Evolutionary conservation across 2,797 vertebrate species (phyloP).

Genomic region (Galagoides demidoff): DNA sequence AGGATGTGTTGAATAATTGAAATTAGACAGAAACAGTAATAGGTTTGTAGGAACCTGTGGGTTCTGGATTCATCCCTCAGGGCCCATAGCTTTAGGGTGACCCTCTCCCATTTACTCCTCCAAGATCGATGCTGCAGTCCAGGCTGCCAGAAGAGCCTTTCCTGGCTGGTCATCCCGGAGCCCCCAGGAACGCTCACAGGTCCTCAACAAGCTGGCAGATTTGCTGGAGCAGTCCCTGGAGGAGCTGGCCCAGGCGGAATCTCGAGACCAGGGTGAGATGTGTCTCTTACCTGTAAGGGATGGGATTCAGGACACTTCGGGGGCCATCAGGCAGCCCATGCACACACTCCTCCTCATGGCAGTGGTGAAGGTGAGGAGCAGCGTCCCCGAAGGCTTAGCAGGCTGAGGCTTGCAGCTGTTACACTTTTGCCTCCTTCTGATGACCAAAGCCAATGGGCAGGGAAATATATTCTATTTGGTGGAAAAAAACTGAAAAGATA

Average conservation of each 20-base stretch:
- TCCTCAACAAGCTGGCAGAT: slow-evolving; percentile 94
- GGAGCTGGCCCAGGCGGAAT: slow-evolving; percentile 95
- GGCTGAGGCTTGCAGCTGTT: too few species aligned
- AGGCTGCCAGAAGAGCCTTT: slow-evolving; percentile 93
- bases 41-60: background rate
- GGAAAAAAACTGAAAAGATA: background rate
- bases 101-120: background rate
- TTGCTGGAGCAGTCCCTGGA: slow-evolving; percentile 93
- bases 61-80: background rate
- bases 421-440: background rate
- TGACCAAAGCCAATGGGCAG: background rate
- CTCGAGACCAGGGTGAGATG: slow-evolving; percentile 95
- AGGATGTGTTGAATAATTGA: background rate
- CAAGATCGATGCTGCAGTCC: slow-evolving; percentile 94
- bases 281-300: background rate
- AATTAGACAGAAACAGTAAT: background rate
- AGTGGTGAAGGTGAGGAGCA: background rate
- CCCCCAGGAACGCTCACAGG: slow-evolving; percentile 89
- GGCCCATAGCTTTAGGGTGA: background rate
- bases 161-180: slow-evolving; percentile 92
- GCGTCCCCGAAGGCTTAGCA: background rate
- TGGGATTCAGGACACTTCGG: background rate
- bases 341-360: background rate
- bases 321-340: background rate
- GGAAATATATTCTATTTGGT: background rate